Evolutionary conservation across 2,113 vertebrate species (phyloP).

Genomic region (Ranitomeya variabilis): DNA sequence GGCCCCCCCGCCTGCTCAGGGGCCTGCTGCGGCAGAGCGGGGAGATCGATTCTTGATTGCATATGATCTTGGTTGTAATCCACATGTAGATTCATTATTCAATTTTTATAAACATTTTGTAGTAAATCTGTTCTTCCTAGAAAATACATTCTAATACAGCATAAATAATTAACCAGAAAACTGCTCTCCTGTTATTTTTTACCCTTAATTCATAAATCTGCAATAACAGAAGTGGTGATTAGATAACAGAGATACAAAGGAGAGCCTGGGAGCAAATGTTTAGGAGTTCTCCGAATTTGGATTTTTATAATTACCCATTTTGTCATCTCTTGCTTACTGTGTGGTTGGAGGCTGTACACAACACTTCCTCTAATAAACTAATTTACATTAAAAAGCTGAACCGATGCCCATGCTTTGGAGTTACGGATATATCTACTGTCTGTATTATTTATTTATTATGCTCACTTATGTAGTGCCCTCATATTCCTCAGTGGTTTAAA

Average conservation of each 20-base stretch:
- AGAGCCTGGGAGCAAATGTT: not conserved
- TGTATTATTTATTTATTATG: not conserved
- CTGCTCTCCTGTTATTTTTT: not conserved
- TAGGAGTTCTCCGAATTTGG: constrained; percentile 4
- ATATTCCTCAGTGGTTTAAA: too few species aligned
- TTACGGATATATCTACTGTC: not conserved
- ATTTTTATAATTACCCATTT: constrained; percentile 8
- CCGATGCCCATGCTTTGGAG: not conserved
- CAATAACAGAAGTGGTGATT: constrained; percentile 1
- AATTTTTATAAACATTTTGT: not conserved
- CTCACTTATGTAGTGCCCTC: too few species aligned
- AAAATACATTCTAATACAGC: not conserved
- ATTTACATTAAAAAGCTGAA: not conserved
- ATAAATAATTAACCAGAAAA: constrained; percentile 4
- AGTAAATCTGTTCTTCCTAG: not conserved
- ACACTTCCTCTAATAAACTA: not conserved
- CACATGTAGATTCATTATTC: not conserved
- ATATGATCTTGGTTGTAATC: not conserved
- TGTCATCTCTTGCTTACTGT: not conserved
- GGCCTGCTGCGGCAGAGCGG: too few species aligned
- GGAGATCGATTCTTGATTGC: too few species aligned
- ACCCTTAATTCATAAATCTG: not conserved
- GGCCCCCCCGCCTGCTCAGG: too few species aligned
- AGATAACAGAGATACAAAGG: not conserved
- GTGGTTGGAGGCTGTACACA: not conserved